phyloP scores from a whole-genome alignment of 2,888 invertebrate species.

The Diploptera punctata region DNA sequence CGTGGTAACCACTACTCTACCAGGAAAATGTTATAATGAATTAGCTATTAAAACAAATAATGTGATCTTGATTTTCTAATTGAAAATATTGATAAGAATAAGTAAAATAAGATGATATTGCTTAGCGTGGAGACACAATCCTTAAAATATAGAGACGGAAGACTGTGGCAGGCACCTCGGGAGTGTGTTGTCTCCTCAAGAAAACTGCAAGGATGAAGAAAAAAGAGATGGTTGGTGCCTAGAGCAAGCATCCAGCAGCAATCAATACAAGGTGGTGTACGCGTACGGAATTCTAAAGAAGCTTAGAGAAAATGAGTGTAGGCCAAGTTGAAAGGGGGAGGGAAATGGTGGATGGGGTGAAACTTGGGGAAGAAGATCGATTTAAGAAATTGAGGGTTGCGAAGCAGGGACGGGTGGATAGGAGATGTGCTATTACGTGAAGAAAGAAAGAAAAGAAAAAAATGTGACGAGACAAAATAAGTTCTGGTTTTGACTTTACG shows the following conservation, averaged over 20 bases:
- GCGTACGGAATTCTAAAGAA: constrained; percentile 39
- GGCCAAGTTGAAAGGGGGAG: constrained; percentile 19
- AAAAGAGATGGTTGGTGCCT: constrained; percentile 6
- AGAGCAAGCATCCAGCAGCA: constrained; percentile 29
- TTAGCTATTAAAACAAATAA: too few species aligned
- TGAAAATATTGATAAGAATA: too few species aligned
- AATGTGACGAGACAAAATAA: background rate
- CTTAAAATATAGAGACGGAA: background rate
- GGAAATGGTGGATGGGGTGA: background rate
- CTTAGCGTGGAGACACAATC: too few species aligned
- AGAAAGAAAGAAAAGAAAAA: background rate
- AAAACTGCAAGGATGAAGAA: constrained; percentile 23
- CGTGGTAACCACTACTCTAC: too few species aligned
- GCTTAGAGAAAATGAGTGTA: constrained; percentile 36
- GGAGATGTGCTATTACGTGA: constrained; percentile 14
- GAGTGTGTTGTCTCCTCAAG: constrained; percentile 6
- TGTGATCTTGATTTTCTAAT: too few species aligned
- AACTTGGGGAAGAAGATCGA: constrained; percentile 29
- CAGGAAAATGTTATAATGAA: too few species aligned
- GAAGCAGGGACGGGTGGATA: background rate
- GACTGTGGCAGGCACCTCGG: background rate
- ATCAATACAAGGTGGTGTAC: constrained; percentile 40
- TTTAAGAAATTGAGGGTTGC: constrained; percentile 30
- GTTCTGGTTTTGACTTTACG: background rate
- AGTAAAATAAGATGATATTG: too few species aligned